Base-by-base conservation (phyloP, 2,797 vertebrate genomes). In the Pelochelys cantorii region DNA sequence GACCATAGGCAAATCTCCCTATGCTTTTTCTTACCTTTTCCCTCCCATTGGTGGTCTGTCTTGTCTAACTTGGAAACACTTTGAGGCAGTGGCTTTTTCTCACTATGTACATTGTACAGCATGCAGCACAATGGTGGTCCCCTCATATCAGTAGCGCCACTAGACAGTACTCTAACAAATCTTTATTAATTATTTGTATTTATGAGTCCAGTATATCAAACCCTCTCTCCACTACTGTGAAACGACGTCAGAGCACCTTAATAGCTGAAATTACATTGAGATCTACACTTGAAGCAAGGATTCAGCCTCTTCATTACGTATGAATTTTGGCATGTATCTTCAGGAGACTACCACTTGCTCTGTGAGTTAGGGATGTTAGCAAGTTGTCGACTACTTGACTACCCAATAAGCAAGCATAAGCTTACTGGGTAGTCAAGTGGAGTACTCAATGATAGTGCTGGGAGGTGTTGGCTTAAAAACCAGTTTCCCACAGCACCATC, bases 271-370 rank as follows among this genome's bases (percentile, higher is more conserved):
- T 80, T 87, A n/a, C 85, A 68, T 56, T n/a, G 77, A 81, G 88
- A 68, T 9, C 83, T 92, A 71, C 71, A 74, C 92, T 81, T 91
- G 75, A 79, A 82, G 56, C 79, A 90, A 80, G 5, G 59, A n/a
- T 17, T 85, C 81, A 74, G 71, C 53, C 23, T 81, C 83, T 81
- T 75, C 42, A 42, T 20, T 83, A 23, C 78, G 89, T 52, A 79
- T 81, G 57, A 94, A 91, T 93, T 94, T 93, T 85, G 75, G 53
- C 84, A 88, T 84, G 92, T 92, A 31, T 93, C 94, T 93, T 90
- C 87, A 56, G 77, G 86, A 92, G 86, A 91, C 92, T 83, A 0
- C 3, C 23, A n/a, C 81, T 95, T 93, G 62, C 87, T 79, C 68
- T 54, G 25, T 48, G 12, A 68, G 85, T 0, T 42, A 42, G 42